Conservation (phyloP, 30 jellyfish, hydroid and myxozoan species). For the Cassiopea andromeda region DNA sequence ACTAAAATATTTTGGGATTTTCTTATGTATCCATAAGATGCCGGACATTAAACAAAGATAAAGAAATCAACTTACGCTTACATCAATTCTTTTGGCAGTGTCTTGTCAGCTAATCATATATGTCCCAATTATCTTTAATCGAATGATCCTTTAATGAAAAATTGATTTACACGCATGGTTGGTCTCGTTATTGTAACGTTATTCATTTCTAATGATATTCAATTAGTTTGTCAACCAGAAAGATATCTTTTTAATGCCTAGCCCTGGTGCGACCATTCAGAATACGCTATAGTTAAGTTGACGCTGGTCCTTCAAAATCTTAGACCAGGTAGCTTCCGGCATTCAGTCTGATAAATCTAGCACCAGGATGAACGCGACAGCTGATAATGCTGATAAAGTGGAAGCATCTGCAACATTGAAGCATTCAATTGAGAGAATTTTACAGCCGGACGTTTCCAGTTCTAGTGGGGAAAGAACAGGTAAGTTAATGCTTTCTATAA, state of each 20-base stretch:
- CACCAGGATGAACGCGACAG: not conserved
- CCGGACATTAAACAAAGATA: not conserved
- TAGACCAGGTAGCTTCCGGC: not conserved
- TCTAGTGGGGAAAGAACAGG: not conserved
- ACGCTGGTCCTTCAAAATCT: not conserved
- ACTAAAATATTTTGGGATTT: not conserved
- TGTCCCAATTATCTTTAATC: slow-evolving; percentile 18
- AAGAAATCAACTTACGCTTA: not conserved
- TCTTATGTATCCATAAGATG: not conserved
- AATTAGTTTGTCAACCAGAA: slow-evolving; percentile 39
- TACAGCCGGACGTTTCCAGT: not conserved
- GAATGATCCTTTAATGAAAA: slow-evolving; percentile 21
- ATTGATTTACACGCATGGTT: slow-evolving; percentile 52
- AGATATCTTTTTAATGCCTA: not conserved
- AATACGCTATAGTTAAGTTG: not conserved
- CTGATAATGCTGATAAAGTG: not conserved
- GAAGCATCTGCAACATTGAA: slow-evolving; percentile 15
- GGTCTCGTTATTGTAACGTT: slow-evolving; percentile 50
- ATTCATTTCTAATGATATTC: slow-evolving; percentile 33
- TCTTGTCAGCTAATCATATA: not conserved
- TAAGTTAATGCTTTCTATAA: not conserved
- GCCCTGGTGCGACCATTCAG: not conserved
- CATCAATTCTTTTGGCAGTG: slow-evolving; percentile 2
- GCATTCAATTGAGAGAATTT: slow-evolving; percentile 43
- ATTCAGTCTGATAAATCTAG: too few species aligned